These are phyloP conservation scores for Lasiommata megera DNA, from an alignment of 2,888 invertebrate species.

Conservation along the genomic window DNA sequence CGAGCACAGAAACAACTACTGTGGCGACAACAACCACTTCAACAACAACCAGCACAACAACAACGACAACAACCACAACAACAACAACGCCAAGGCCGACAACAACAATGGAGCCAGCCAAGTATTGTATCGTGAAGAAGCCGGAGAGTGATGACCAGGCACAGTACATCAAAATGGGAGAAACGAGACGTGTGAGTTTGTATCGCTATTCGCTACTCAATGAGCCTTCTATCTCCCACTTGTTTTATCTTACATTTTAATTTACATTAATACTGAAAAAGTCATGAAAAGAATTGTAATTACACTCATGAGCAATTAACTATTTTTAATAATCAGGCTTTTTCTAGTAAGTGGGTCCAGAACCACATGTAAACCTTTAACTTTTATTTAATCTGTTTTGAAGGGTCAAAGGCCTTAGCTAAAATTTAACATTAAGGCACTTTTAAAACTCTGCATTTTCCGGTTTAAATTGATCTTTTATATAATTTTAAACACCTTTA, in stretches of 20 bases:
- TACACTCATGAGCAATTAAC: no score
- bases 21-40: conserved; percentile 51
- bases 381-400: no score
- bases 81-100: conserved; percentile 80
- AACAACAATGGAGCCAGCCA: conserved; percentile 81
- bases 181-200: conserved; percentile 89
- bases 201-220: conserved; percentile 18
- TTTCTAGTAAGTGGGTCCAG: no score
- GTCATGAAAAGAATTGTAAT: no score
- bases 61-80: conserved; percentile 43
- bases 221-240: not conserved
- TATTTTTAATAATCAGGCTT: no score
- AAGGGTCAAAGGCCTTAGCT: no score
- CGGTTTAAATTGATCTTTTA: no score
- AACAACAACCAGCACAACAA: conserved; percentile 47
- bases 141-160: conserved; percentile 87
- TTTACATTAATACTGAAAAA: not conserved
- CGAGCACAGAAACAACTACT: conserved; percentile 57
- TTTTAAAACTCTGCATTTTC: no score
- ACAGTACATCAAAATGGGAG: conserved; percentile 92
- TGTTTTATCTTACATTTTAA: not conserved
- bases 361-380: no score
- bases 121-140: conserved; percentile 91
- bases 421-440: no score
- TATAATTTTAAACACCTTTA: no score